Base-by-base conservation (phyloP, 2,888 invertebrate species). In the Hirtodrosophila histrioides region DNA sequence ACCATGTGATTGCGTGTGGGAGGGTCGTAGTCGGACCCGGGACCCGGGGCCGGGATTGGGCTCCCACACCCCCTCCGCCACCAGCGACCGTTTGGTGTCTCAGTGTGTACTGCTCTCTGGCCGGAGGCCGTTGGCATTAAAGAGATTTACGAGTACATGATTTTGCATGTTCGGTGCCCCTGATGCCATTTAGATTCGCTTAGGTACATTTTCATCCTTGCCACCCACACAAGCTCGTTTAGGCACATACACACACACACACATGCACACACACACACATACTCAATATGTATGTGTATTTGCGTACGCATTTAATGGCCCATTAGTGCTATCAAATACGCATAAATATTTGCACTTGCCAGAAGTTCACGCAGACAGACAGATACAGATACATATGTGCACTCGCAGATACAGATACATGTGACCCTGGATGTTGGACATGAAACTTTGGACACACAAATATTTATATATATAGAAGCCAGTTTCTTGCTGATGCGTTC, bases 101-200 rank as follows among this genome's bases (percentile, higher is more conserved):
- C 36, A 36, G 64, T 27, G 27, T 27, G 27, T 6, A 27, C 5
- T 5, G 27, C 7, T 31, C 65, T 69, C 44, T 62, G 74, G 61
- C 84, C 85, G 78, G 79, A 80, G 85, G 80, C 84, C 73, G 82
- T 69, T 64, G 84, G 86, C 79, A 89, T 89, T 89, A 89, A 88
- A 75, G 74, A 89, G 89, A 89, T 89, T 85, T 89, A 89, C 88
- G 90, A 89, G 88, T 89, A 89, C 89, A 89, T 89, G 90, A 89
- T 89, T 89, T 89, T 89, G 89, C 89, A 89, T 89, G 90, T 89
- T 87, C 86, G 78, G 87, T 77, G 83, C 81, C 76, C 79, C 78
- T 61, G 87, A 87, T 87, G 79, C 79, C 85, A 87, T 88, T 87
- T 83, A 85, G 87, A 88, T 86, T 80, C 78, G 86, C 76, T 86